Evolutionary conservation across 1,140 invertebrate species (phyloP).

Genomic region (Lepidurus couesii): DNA sequence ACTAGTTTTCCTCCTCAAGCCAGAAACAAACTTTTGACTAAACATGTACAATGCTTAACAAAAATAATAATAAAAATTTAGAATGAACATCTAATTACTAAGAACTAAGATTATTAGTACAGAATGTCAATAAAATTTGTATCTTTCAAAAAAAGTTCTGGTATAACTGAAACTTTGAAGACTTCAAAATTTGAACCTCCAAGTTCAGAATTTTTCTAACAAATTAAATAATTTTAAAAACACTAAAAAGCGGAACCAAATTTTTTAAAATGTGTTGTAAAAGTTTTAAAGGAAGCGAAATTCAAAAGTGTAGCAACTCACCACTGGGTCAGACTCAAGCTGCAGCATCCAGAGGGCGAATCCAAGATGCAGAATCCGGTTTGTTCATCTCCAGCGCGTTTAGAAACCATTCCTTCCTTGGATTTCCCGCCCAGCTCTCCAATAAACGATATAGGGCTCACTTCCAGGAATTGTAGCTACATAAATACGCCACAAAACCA

Average conservation of each 20-base stretch:
- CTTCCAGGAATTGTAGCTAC: constrained; percentile 81
- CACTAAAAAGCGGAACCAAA: too few relatives aligned
- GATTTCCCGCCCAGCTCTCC: constrained; percentile 74
- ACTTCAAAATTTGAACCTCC: too few relatives aligned
- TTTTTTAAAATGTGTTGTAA: too few relatives aligned
- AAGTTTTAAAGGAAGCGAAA: too few relatives aligned
- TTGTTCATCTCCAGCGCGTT: constrained; percentile 71
- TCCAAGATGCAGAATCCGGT: constrained; percentile 42
- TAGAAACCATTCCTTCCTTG: constrained; percentile 82
- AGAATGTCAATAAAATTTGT: too few relatives aligned
- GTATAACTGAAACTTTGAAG: too few relatives aligned
- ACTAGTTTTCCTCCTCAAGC: background rate
- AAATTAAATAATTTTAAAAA: background rate
- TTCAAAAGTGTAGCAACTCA: constrained; percentile 45
- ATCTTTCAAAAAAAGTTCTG: too few relatives aligned
- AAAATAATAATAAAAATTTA: background rate
- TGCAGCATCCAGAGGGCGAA: constrained; percentile 3
- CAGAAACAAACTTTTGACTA: background rate
- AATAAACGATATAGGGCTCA: constrained; percentile 84
- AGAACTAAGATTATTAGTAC: background rate
- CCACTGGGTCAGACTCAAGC: constrained; percentile 58
- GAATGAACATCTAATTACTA: background rate
- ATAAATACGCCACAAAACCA: constrained; percentile 34
- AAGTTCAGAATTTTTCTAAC: too few relatives aligned
- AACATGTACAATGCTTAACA: background rate